A percentile compares a stretch with the other conserved stretches of the same genome.
These are phyloP conservation scores for Chymomyza procnemis DNA, from an alignment of 2,888 invertebrate species.

Conservation along the genomic window DNA sequence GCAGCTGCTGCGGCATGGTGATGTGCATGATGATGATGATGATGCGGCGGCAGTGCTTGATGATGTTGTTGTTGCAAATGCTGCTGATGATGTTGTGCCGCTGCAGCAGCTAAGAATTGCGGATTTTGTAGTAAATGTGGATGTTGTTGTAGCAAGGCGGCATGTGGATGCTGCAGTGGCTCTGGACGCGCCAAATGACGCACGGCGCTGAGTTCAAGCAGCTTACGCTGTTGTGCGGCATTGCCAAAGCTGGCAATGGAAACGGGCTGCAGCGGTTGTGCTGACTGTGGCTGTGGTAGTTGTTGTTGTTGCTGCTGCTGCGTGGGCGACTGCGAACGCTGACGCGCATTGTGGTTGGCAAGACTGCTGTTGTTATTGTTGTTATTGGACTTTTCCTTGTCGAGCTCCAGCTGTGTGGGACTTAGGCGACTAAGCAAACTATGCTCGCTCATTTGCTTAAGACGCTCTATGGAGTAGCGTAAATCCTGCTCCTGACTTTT, in stretches of 20 bases:
- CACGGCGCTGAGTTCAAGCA: constrained; percentile 64
- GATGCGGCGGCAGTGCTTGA: constrained; percentile 51
- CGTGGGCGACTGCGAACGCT: not conserved
- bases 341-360: constrained; percentile 25
- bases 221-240: constrained; percentile 67
- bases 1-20: constrained; percentile 49
- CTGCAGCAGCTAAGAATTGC: constrained; percentile 73
- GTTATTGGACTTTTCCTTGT: constrained; percentile 57
- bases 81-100: constrained; percentile 68
- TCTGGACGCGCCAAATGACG: constrained; percentile 75
- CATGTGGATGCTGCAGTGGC: constrained; percentile 76
- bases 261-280: constrained; percentile 50
- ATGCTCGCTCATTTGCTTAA: constrained; percentile 77
- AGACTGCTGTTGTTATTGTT: constrained; percentile 46
- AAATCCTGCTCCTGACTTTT: constrained; percentile 66
- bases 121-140: constrained; percentile 75
- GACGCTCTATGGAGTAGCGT: constrained; percentile 76
- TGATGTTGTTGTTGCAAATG: constrained; percentile 55
- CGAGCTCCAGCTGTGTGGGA: constrained; percentile 57
- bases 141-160: constrained; percentile 72
- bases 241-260: constrained; percentile 36
- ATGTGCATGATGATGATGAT: constrained; percentile 50
- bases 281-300: constrained; percentile 3
- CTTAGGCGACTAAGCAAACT: constrained; percentile 75
- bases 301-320: constrained; percentile 32